Evolutionary conservation across 2,797 vertebrate genomes (phyloP).

Genomic region (Clarias platycephalus): DNA sequence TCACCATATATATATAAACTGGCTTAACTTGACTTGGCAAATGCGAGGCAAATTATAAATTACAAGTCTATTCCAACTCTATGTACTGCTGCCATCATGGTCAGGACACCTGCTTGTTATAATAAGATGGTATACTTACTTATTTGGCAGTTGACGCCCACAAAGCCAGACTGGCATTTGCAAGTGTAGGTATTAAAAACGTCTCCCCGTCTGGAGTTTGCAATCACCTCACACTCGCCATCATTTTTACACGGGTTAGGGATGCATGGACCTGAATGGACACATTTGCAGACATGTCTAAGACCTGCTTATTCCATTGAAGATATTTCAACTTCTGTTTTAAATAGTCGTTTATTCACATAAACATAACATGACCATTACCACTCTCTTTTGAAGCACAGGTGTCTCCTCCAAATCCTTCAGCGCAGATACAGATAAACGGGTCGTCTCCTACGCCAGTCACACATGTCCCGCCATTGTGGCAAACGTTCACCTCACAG

Average conservation of each 20-base stretch:
- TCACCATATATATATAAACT: background rate
- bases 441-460: slow-evolving; percentile 74
- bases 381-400: slow-evolving; percentile 89
- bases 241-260: slow-evolving; percentile 89
- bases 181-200: slow-evolving; percentile 87
- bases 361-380: slow-evolving; percentile 55
- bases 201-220: slow-evolving; percentile 79
- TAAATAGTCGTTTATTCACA: background rate
- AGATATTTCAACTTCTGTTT: background rate
- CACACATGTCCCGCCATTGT: slow-evolving; percentile 90
- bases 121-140: slow-evolving; percentile 76
- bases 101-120: background rate
- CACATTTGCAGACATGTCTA: background rate
- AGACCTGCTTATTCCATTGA: background rate
- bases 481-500: slow-evolving; percentile 84
- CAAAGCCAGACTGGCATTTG: slow-evolving; percentile 81
- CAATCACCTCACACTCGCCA: slow-evolving; percentile 76
- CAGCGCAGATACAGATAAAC: slow-evolving; percentile 87
- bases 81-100: background rate
- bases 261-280: slow-evolving; percentile 81
- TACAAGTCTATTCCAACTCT: background rate
- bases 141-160: slow-evolving; percentile 87
- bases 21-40: background rate
- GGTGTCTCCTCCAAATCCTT: slow-evolving; percentile 84
- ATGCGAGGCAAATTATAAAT: background rate